Conservation (phyloP, 2,113 vertebrate genomes). For the Lontra canadensis region DNA sequence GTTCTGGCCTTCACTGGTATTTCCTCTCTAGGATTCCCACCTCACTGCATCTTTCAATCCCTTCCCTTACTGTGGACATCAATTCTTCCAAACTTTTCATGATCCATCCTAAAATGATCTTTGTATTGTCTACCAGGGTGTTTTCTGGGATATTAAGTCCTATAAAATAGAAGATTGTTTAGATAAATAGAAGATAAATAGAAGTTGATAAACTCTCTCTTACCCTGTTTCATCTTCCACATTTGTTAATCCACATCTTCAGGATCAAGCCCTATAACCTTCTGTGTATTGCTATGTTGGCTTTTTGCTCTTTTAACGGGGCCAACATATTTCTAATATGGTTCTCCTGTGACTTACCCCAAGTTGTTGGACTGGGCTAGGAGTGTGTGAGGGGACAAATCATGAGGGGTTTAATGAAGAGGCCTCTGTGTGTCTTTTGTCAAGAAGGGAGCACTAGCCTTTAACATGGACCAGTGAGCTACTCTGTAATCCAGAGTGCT, state of each 20-base stretch:
- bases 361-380: not conserved
- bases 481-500: not conserved
- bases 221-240: not conserved
- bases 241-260: not conserved
- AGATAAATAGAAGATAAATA: too few relatives aligned
- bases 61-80: not conserved
- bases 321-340: not conserved
- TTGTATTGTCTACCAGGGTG: not conserved
- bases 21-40: not conserved
- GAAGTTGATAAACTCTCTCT: not conserved
- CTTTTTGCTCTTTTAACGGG: not conserved
- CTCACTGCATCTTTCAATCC: not conserved
- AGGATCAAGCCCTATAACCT: not conserved
- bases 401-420: not conserved
- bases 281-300: not conserved
- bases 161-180: not conserved
- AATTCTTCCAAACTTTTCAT: not conserved
- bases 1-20: not conserved
- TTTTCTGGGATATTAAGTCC: not conserved
- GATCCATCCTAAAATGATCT: not conserved
- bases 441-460: not conserved
- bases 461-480: not conserved
- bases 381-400: not conserved
- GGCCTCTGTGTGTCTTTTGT: not conserved
- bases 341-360: not conserved